Conservation (phyloP, 2,888 invertebrate species). For the Hirtodrosophila duncani region DNA sequence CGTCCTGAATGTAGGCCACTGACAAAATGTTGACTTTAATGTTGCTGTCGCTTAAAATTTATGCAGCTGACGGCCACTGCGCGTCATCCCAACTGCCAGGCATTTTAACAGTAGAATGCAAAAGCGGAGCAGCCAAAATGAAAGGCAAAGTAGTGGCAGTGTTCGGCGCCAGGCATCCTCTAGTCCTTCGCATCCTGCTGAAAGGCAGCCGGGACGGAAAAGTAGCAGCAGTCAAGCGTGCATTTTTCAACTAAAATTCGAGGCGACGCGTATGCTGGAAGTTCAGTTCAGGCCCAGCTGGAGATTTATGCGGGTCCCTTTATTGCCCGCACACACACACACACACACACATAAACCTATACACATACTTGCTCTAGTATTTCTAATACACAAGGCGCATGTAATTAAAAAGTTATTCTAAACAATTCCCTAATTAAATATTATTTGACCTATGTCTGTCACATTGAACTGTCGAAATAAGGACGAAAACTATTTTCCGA, state of each 20-base stretch:
- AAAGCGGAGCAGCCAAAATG: neutral
- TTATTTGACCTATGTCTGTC: constrained; percentile 52
- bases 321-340: constrained; percentile 20
- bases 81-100: constrained; percentile 44
- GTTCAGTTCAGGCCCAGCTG: constrained; percentile 30
- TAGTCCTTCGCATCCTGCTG: constrained; percentile 6
- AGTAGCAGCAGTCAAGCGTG: constrained; percentile 32
- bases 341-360: neutral
- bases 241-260: constrained; percentile 45
- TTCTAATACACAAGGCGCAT: constrained; percentile 15
- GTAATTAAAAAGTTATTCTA: constrained; percentile 69
- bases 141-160: neutral
- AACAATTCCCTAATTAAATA: constrained; percentile 72
- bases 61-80: constrained; percentile 62
- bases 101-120: constrained; percentile 10
- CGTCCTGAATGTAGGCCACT: constrained; percentile 60
- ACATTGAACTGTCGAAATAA: constrained; percentile 56
- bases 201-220: constrained; percentile 8
- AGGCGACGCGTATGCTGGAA: too few relatives aligned
- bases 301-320: constrained; percentile 64
- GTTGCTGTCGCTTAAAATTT: constrained; percentile 66
- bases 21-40: constrained; percentile 72
- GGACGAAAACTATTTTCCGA: constrained; percentile 14
- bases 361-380: neutral
- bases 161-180: constrained; percentile 18